Conservation (phyloP, 2,888 invertebrate genomes). For the Pristionchus exspectatus region DNA sequence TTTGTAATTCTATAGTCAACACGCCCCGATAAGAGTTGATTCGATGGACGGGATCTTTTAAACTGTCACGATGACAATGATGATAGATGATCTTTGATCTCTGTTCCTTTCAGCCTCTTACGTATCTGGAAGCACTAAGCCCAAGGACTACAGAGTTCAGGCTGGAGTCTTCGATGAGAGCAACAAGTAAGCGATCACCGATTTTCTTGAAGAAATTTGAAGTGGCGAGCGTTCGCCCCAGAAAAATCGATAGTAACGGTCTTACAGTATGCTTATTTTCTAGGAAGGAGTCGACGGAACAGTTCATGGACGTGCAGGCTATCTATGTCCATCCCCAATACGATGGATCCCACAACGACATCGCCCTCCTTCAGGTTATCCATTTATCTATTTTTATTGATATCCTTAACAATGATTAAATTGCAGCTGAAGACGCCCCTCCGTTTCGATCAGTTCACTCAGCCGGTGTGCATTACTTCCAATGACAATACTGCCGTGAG, state of each 20-base stretch:
- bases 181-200: conserved; percentile 18
- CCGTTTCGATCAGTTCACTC: conserved; percentile 37
- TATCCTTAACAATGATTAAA: not conserved
- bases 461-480: conserved; percentile 45
- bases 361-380: conserved; percentile 50
- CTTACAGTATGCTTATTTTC: not conserved
- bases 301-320: conserved; percentile 14
- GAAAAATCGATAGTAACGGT: not conserved
- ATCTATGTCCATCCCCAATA: conserved; percentile 48
- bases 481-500: conserved; percentile 46
- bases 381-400: not conserved
- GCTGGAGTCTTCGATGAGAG: conserved; percentile 49
- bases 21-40: not conserved
- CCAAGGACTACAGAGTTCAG: conserved; percentile 44
- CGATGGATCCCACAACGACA: conserved; percentile 39
- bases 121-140: conserved; percentile 6
- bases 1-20: not conserved
- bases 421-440: conserved; percentile 50
- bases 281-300: conserved; percentile 43
- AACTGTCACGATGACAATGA: not conserved
- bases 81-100: not conserved
- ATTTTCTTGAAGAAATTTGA: not conserved
- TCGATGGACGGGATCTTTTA: not conserved
- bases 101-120: not conserved
- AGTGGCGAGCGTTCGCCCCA: too few species aligned